Evolutionary conservation across 1,140 invertebrate species (phyloP).

Genomic region (Bactericera cockerelli): DNA sequence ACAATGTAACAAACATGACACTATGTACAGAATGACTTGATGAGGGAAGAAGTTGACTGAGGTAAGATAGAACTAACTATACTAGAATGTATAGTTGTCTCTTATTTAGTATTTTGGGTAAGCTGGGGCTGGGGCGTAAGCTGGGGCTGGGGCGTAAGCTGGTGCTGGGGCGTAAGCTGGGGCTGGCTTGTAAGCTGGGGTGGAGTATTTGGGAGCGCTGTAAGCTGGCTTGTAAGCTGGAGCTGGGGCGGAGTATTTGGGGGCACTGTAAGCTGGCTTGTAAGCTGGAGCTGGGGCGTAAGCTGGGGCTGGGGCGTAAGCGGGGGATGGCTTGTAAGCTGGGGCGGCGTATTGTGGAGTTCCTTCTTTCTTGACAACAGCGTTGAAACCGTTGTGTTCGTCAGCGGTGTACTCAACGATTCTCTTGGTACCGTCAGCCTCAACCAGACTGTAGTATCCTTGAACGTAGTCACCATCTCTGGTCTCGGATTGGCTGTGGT

Average conservation of each 20-base stretch:
- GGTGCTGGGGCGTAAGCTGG: constrained; percentile 32
- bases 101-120: constrained; percentile 9
- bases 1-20: background rate
- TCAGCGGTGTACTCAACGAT: constrained; percentile 43
- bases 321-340: constrained; percentile 29
- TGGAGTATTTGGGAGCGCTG: background rate
- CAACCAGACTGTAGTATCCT: constrained; percentile 38
- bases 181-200: constrained; percentile 4
- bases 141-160: constrained; percentile 27
- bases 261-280: constrained; percentile 29
- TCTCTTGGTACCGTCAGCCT: constrained; percentile 48
- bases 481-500: constrained; percentile 26
- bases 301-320: constrained; percentile 6
- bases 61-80: background rate
- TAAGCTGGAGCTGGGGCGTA: background rate
- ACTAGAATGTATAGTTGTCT: background rate
- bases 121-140: constrained; percentile 21
- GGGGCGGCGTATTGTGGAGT: constrained; percentile 22
- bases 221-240: background rate
- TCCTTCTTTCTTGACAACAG: constrained; percentile 23
- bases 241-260: constrained; percentile 19
- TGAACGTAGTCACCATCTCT: constrained; percentile 31
- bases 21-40: constrained; percentile 4
- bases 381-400: constrained; percentile 28
- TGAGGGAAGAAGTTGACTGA: background rate